phyloP scores from a whole-genome alignment of 2,888 invertebrate genomes.

The Beris chalybata region DNA sequence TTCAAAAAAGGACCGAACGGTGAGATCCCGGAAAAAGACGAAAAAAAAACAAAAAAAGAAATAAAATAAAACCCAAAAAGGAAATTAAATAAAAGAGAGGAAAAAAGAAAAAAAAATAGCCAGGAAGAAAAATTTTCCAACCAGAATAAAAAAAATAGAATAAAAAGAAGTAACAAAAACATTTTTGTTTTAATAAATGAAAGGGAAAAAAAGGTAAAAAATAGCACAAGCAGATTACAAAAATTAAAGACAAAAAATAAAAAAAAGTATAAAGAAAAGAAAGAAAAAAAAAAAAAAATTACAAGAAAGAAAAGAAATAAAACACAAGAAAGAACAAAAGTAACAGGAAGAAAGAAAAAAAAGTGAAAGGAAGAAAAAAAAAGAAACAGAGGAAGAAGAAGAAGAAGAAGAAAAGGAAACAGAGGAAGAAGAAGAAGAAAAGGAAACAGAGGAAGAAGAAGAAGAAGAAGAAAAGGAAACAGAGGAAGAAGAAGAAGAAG shows the following conservation, averaged over 20 bases:
- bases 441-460: neutral
- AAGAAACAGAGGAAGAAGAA: neutral
- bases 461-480: neutral
- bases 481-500: neutral
- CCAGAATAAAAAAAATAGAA: too few relatives aligned
- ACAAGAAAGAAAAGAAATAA: neutral
- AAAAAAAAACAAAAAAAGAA: too few relatives aligned
- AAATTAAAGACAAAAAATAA: neutral
- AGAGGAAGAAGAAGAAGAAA: neutral
- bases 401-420: neutral
- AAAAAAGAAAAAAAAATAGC: neutral
- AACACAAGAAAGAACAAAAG: neutral
- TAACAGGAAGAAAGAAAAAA: neutral
- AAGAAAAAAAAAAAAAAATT: constrained; percentile 4
- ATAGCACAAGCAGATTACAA: neutral
- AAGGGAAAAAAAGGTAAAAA: neutral
- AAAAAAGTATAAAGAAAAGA: neutral
- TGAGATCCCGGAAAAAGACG: too few relatives aligned
- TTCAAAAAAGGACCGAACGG: too few relatives aligned
- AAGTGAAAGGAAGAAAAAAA: too few relatives aligned
- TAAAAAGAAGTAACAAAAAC: too few relatives aligned
- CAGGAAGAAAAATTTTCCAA: too few relatives aligned
- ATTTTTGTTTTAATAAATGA: too few relatives aligned
- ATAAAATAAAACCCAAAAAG: too few relatives aligned
- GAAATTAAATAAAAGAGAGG: neutral